Base-by-base conservation (phyloP, 2,797 vertebrate genomes). In the Limnodromus scolopaceus region DNA sequence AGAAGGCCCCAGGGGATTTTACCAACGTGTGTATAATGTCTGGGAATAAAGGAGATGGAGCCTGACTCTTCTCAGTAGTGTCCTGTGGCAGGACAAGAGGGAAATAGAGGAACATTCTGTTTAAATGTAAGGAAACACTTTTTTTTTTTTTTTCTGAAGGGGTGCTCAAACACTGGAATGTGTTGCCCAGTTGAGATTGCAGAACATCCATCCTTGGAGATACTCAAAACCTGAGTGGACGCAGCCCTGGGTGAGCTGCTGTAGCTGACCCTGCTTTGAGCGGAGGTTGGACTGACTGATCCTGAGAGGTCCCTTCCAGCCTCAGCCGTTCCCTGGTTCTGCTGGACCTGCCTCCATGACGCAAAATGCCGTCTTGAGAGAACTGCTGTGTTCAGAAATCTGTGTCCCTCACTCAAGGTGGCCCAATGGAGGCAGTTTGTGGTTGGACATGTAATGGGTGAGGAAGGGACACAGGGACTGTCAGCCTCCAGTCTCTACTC, bases 361-460 rank as follows among this genome's bases (percentile, higher is more conserved):
- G 25, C 61, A 45, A 4, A 1, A 6, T 53, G 34, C 46, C 7
- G 16, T 72, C 24, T 16, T 46, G 23, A 38, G 38, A 1, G 5
- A 66, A 36, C 61, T 64, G 36, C 83, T 66, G 27, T 14, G 2
- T 46, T 43, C 54, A 16, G 11, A 57, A 32, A 22, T 36, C 45
- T 15, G 46, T 28, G 10, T 30, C 45, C 41, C 30, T 61, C 36
- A 1, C 54, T 58, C 7, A 0, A 48, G 60, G 34, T 1, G 8
- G 23, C 68, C 41, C 41, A 43, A 5, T 22, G 55, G 34, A 49
- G 54, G 30, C 43, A 4, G 57, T 7, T 36, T 38, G 84, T 58
- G 34, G 41, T 14, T 53, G 60, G 32, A 9, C 22, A 2, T 0
- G 0, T 20, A 14, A 23, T 2, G 36, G 24, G 3, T 20, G 68